These are phyloP conservation scores for Menidia menidia DNA, from an alignment of 2,797 vertebrate species.

Conservation along the genomic window DNA sequence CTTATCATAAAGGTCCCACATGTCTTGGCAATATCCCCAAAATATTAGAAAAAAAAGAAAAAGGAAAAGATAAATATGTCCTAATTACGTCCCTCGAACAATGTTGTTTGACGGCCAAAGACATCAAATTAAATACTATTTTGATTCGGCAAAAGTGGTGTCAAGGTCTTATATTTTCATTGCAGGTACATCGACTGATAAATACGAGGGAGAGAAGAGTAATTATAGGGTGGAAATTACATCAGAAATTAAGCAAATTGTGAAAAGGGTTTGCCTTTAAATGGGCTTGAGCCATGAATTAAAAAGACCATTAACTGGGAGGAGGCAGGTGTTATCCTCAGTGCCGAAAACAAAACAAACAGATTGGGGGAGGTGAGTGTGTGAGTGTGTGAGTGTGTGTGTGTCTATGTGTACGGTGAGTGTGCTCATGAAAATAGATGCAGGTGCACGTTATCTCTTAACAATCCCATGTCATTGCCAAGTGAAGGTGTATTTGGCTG, in stretches of 20 bases:
- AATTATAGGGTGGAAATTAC: slow-evolving; percentile 87
- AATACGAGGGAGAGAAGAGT: slow-evolving; percentile 82
- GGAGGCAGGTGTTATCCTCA: slow-evolving; percentile 82
- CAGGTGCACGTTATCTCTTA: slow-evolving; percentile 74
- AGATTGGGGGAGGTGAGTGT: slow-evolving; percentile 34
- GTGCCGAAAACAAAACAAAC: slow-evolving; percentile 80
- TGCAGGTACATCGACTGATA: slow-evolving; percentile 86
- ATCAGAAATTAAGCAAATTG: slow-evolving; percentile 89
- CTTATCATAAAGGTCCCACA: slow-evolving; percentile 91
- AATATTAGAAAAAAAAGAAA: slow-evolving; percentile 83
- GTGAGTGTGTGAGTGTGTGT: slow-evolving; percentile 31
- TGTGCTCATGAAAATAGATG: slow-evolving; percentile 26
- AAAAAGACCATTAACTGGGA: slow-evolving; percentile 86
- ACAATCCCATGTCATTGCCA: slow-evolving; percentile 73
- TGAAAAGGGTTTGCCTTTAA: slow-evolving; percentile 85
- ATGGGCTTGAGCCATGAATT: slow-evolving; percentile 86
- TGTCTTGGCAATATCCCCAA: slow-evolving; percentile 87
- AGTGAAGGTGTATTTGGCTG: slow-evolving; percentile 63
- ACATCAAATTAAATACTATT: slow-evolving; percentile 89
- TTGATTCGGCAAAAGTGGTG: slow-evolving; percentile 86
- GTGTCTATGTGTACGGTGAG: slow-evolving; percentile 27
- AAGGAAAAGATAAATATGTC: slow-evolving; percentile 84
- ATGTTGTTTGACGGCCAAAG: slow-evolving; percentile 87
- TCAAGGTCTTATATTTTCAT: slow-evolving; percentile 86
- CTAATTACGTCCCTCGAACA: slow-evolving; percentile 88